Conservation (phyloP, 2,797 vertebrate species). For the Setipinna tenuifilis region DNA sequence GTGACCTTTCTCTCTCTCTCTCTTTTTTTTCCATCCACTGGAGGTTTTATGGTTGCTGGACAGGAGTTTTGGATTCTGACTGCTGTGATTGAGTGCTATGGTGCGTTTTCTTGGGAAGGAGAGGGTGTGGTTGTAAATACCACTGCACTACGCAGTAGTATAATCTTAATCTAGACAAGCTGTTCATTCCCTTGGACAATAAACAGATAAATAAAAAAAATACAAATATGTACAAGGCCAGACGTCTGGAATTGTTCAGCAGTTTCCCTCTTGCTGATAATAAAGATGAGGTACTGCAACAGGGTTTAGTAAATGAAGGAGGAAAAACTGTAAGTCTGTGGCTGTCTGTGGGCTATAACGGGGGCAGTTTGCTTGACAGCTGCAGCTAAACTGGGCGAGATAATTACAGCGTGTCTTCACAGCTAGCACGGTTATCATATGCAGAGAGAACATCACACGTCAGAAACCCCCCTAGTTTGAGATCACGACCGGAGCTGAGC, state of each 20-base stretch:
- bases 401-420: conserved; percentile 1
- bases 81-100: conserved; percentile 24
- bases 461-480: neutral
- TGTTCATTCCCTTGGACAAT: neutral
- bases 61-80: conserved; percentile 34
- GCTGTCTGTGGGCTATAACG: neutral
- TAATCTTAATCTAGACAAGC: conserved; percentile 9
- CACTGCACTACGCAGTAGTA: neutral
- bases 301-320: too few relatives aligned
- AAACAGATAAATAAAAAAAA: neutral
- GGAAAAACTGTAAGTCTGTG: neutral
- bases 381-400: neutral
- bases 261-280: neutral
- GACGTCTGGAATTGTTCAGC: neutral
- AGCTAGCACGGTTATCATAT: neutral
- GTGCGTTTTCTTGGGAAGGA: neutral
- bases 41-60: conserved; percentile 34
- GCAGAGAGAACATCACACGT: conserved; percentile 5
- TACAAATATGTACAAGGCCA: neutral
- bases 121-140: conserved; percentile 26
- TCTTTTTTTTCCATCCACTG: neutral
- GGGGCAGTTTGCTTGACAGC: conserved; percentile 7
- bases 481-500: neutral
- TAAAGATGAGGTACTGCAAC: neutral
- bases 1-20: neutral